A percentile compares a stretch with the other conserved stretches of the same genome.
Conservation (phyloP, 2,888 invertebrate species). For the Ectemnius continuus region DNA sequence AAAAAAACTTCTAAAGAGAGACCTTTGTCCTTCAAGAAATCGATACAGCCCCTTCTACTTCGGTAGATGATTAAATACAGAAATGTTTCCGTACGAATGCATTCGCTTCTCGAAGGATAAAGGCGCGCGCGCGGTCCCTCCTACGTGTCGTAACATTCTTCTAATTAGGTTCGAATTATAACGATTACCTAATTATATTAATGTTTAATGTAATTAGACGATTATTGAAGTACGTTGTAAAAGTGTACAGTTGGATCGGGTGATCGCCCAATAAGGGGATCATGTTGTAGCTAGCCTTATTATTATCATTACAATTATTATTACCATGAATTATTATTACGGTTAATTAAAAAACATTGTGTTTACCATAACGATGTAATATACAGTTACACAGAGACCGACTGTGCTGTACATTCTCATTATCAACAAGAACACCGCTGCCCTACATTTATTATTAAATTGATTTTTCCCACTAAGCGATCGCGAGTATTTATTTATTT, state of each 20-base stretch:
- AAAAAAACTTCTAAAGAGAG: conserved; percentile 39
- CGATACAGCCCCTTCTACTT: conserved; percentile 8
- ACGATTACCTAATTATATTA: conserved; percentile 63
- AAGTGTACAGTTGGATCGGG: conserved; percentile 70
- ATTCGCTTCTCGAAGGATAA: conserved; percentile 45
- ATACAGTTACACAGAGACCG: conserved; percentile 69
- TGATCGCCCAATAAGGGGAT: conserved; percentile 54
- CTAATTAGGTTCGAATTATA: conserved; percentile 67
- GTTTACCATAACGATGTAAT: conserved; percentile 75
- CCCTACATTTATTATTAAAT: conserved; percentile 54
- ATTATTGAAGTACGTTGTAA: conserved; percentile 68
- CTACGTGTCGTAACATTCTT: conserved; percentile 63
- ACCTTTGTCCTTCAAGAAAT: conserved; percentile 48
- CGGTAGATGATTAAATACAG: conserved; percentile 5
- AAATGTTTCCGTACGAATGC: background rate
- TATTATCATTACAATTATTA: conserved; percentile 64
- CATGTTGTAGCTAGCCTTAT: conserved; percentile 71
- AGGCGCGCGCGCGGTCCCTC: conserved; percentile 49
- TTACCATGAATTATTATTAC: conserved; percentile 62
- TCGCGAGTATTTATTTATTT: conserved; percentile 11
- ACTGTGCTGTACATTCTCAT: conserved; percentile 56
- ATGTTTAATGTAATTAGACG: conserved; percentile 70
- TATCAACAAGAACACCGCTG: conserved; percentile 45
- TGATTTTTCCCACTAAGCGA: conserved; percentile 45
- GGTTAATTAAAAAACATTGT: conserved; percentile 70